Evolutionary conservation across 2,888 invertebrate species (phyloP), one percentile per base, ranked within the genome.

Genomic region (Drosophila antonietae): DNA sequence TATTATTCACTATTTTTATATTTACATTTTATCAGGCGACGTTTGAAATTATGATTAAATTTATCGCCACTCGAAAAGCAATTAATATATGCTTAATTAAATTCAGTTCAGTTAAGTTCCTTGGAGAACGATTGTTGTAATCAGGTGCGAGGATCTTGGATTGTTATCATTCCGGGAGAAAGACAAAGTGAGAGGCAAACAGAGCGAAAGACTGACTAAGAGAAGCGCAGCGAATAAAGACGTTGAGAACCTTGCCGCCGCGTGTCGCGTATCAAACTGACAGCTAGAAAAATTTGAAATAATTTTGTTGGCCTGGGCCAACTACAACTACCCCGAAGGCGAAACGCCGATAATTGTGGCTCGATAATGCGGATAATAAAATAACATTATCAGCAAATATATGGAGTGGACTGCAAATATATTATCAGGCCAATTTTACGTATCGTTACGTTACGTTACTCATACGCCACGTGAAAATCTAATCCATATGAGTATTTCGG

Each of bases 181-280:
- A 12, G n/a, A 49, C 23, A 41, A 2, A 15, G 3, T 31, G 5
- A 31, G 35, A 64, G 18, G 41, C 9, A 37, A 7, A 5, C 12
- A 23, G 12, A 14, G 51, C 39, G 51, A 51, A 10, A 6, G 20
- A 7, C 14, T 20, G 20, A 47, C 23, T 14, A 20, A 46, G 14
- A 46, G 56, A 44, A 62, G 46, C 47, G 23, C 18, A 35, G 49
- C 35, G 6, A 20, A 35, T 14, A 23, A 37, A 66, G 28, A 44
- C 49, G 23, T 41, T 51, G 68, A 59, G 85, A 86, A 77, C 88
- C 78, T 78, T 78, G 33, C 75, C 47, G 78, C 68, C 73, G 66
- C 69, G 83, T 70, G 73, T 72, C 80, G 78, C 86, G 62, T 68
- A 68, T 73, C 53, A 68, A 87, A 83, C 84, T 84, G 86, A 82